Evolutionary conservation across 2,797 vertebrate genomes (phyloP).

Genomic region (Acrossocheilus fasciatus): DNA sequence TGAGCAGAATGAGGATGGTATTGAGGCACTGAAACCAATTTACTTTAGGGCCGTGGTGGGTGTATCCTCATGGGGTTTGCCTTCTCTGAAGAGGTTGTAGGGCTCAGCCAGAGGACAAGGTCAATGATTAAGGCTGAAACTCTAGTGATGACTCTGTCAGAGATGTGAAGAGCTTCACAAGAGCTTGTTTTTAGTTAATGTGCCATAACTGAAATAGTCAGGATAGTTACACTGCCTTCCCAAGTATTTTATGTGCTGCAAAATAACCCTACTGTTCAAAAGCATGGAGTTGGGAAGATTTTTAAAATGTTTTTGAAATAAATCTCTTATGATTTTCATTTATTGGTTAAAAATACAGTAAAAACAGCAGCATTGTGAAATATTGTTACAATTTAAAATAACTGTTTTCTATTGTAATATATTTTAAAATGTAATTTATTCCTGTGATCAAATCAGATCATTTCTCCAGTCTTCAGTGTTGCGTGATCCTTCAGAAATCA

Average conservation of each 20-base stretch:
- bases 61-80: neutral
- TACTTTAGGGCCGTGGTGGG: conserved; percentile 17
- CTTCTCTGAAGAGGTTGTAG: conserved; percentile 28
- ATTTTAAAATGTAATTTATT: neutral
- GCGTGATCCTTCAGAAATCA: neutral
- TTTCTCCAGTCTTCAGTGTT: neutral
- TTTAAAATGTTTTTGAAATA: neutral
- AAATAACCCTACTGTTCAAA: neutral
- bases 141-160: conserved; percentile 32
- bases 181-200: conserved; percentile 14
- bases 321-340: neutral
- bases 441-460: neutral
- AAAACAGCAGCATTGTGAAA: neutral
- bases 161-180: neutral
- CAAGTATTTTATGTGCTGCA: neutral
- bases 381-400: neutral
- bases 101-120: conserved; percentile 23
- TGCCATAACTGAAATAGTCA: neutral
- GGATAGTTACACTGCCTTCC: neutral
- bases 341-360: neutral
- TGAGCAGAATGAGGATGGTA: conserved; percentile 36
- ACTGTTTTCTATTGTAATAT: neutral
- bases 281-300: neutral
- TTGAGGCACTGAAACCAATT: conserved; percentile 35
- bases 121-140: conserved; percentile 38